phyloP scores from a whole-genome alignment of 1,140 invertebrate species.

The Proales similis region DNA sequence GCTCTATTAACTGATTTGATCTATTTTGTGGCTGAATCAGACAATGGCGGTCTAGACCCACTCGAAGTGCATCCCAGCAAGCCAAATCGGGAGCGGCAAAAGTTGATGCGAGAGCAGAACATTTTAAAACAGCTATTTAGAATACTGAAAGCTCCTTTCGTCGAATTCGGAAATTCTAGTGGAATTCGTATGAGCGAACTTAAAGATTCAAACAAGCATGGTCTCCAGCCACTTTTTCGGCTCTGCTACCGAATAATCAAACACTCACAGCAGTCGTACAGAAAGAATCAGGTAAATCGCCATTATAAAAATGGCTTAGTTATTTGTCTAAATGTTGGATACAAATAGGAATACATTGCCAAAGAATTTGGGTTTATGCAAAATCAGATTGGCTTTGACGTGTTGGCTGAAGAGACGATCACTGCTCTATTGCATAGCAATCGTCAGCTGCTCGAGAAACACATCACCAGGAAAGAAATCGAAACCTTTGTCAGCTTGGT shows the following conservation, averaged over 20 bases:
- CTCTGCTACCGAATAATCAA: conserved; percentile 89
- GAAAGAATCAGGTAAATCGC: conserved; percentile 67
- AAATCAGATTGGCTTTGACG: conserved; percentile 98
- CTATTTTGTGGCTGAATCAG: conserved; percentile 93
- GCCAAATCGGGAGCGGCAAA: conserved; percentile 88
- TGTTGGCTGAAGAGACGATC: conserved; percentile 96
- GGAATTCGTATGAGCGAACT: conserved; percentile 19
- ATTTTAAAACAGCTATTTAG: conserved; percentile 73
- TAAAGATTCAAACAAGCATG: conserved; percentile 28
- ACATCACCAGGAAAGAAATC: conserved; percentile 94
- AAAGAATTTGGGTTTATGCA: conserved; percentile 99
- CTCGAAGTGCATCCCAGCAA: conserved; percentile 62
- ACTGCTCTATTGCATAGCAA: conserved; percentile 96
- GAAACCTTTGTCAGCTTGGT: conserved; percentile 96
- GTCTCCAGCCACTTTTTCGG: conserved; percentile 80
- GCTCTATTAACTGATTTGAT: conserved; percentile 76
- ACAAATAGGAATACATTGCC: conserved; percentile 87
- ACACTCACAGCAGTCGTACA: conserved; percentile 90
- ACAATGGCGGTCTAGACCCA: conserved; percentile 74
- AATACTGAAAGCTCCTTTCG: conserved; percentile 72
- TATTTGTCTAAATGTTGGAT: not conserved
- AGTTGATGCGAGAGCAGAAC: conserved; percentile 90
- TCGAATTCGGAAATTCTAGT: conserved; percentile 42
- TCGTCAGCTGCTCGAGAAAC: conserved; percentile 89
- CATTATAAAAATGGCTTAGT: not conserved